A percentile compares a stretch with the other conserved stretches of the same genome.
These are phyloP conservation scores for Lamproptera curius DNA, from an alignment of 2,888 invertebrate genomes.

Conservation along the genomic window DNA sequence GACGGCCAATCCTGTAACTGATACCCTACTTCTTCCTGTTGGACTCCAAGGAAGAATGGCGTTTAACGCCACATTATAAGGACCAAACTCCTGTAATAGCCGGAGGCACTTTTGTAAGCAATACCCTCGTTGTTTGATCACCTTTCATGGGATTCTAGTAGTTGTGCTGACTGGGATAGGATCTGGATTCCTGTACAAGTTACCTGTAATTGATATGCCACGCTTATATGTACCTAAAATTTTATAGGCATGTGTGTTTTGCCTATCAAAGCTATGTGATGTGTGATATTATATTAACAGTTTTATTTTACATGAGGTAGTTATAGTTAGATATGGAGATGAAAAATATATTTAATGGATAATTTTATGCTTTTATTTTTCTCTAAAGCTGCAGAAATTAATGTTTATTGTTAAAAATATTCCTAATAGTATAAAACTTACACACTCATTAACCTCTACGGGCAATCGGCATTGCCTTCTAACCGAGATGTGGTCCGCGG, in stretches of 20 bases:
- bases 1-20: conserved; percentile 75
- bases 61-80: conserved; percentile 24
- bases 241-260: not conserved
- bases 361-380: too few relatives aligned
- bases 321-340: too few relatives aligned
- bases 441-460: too few relatives aligned
- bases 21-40: conserved; percentile 67
- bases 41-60: conserved; percentile 30
- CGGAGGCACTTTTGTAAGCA: conserved; percentile 51
- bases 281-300: too few relatives aligned
- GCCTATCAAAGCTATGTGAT: too few relatives aligned
- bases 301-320: too few relatives aligned
- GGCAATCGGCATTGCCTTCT: too few relatives aligned
- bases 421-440: too few relatives aligned
- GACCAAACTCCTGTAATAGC: conserved; percentile 31
- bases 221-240: conserved; percentile 26
- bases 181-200: conserved; percentile 27
- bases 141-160: conserved; percentile 30
- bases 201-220: conserved; percentile 59
- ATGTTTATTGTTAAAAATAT: too few relatives aligned
- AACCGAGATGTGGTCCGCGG: too few relatives aligned
- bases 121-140: conserved; percentile 63
- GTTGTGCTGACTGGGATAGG: conserved; percentile 29
- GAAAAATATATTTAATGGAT: too few relatives aligned
- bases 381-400: too few relatives aligned